These are phyloP conservation scores for Oxystoma pomonae DNA, from an alignment of 2,888 invertebrate genomes.

Conservation along the genomic window DNA sequence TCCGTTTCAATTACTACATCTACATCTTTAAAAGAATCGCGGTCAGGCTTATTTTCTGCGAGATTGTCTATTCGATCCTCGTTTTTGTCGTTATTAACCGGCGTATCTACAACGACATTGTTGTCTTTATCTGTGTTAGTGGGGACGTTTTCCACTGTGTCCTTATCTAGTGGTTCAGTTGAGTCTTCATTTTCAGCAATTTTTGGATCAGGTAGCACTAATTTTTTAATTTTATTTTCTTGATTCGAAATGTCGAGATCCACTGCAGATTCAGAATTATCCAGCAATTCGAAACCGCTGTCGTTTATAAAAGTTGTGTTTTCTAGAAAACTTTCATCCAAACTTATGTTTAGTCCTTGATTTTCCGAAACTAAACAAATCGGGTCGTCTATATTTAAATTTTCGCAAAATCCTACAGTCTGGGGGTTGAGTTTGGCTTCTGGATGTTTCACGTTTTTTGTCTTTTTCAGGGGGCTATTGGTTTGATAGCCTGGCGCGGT, in stretches of 20 bases:
- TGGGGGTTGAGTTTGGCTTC: slow-evolving; percentile 64
- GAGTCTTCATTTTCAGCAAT: neutral
- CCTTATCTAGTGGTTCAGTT: slow-evolving; percentile 1
- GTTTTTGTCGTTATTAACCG: neutral
- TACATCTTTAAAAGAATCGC: neutral
- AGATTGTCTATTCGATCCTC: neutral
- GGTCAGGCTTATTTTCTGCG: neutral
- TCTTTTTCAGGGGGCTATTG: slow-evolving; percentile 36
- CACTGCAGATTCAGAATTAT: slow-evolving; percentile 1
- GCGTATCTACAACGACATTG: neutral
- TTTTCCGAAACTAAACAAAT: slow-evolving; percentile 40
- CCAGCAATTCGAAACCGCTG: slow-evolving; percentile 6
- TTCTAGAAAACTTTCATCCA: slow-evolving; percentile 24
- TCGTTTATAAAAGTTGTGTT: slow-evolving; percentile 23
- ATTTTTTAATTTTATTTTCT: slow-evolving; percentile 17
- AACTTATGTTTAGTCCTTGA: slow-evolving; percentile 24
- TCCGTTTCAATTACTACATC: neutral
- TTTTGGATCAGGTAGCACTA: slow-evolving; percentile 38
- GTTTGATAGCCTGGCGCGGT: slow-evolving; percentile 65
- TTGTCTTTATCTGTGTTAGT: neutral
- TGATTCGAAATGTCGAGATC: slow-evolving; percentile 16
- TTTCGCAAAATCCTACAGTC: slow-evolving; percentile 63
- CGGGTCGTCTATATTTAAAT: slow-evolving; percentile 77
- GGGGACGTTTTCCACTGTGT: slow-evolving; percentile 4
- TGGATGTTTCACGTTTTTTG: slow-evolving; percentile 18